Percentiles rank a stretch among this genome's conserved stretches.
phyloP scores from a whole-genome alignment of 2,797 vertebrate species.

The Prunella strophiata region DNA sequence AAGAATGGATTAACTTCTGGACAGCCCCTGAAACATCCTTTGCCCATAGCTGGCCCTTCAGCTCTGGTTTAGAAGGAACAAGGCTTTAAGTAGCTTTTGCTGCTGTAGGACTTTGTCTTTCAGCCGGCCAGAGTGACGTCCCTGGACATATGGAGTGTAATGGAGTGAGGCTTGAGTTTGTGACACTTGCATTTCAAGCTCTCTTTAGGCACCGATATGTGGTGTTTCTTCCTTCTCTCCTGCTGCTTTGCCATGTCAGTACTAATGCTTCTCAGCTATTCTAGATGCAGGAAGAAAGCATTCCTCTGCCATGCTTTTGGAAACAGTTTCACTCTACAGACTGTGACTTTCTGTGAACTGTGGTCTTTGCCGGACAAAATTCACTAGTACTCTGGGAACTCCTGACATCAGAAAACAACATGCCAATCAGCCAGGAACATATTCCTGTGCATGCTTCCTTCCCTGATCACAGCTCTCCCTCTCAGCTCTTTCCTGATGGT shows the following conservation, averaged over 20 bases:
- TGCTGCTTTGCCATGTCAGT: not conserved
- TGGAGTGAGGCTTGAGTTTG: not conserved
- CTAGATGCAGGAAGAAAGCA: not conserved
- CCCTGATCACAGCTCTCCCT: not conserved
- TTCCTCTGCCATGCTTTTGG: not conserved
- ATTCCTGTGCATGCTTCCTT: not conserved
- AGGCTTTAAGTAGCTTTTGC: too few relatives aligned
- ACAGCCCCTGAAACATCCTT: not conserved
- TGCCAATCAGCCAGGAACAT: not conserved
- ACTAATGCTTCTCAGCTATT: not conserved
- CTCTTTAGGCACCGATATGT: not conserved
- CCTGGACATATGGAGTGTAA: too few relatives aligned
- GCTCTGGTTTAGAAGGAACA: not conserved
- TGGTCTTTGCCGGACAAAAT: not conserved
- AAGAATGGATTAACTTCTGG: not conserved
- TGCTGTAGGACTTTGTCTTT: not conserved
- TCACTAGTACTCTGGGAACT: not conserved
- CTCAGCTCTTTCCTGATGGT: not conserved
- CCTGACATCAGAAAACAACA: not conserved
- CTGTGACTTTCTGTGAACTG: not conserved
- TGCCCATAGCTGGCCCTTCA: not conserved
- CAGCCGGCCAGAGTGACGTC: rapidly evolving
- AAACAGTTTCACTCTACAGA: not conserved
- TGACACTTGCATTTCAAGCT: not conserved
- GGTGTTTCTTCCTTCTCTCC: not conserved